Conservation (phyloP, 35 echinoderm and acorn worm species). For the Diadema setosum region DNA sequence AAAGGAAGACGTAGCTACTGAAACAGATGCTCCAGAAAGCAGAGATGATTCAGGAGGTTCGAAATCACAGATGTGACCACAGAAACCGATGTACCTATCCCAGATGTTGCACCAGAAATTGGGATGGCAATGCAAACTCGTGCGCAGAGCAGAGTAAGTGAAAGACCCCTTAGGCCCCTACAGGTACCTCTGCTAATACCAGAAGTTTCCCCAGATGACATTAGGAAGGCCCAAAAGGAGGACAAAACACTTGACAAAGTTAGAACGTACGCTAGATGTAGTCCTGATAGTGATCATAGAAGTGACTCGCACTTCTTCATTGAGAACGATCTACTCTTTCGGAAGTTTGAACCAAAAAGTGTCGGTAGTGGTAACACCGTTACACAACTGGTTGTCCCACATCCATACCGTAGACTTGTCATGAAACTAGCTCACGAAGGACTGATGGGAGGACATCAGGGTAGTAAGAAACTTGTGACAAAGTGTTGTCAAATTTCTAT, state of each 20-base stretch:
- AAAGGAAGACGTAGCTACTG: no score
- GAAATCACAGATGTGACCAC: background rate
- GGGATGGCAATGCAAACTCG: background rate
- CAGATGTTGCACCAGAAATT: background rate
- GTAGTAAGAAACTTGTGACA: conserved; percentile 23
- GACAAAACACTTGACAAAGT: conserved; percentile 6
- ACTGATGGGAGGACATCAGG: conserved; percentile 36
- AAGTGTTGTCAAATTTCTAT: conserved; percentile 34
- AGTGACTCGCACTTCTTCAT: background rate
- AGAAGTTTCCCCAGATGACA: background rate
- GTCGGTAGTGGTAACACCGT: background rate
- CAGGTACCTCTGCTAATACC: background rate
- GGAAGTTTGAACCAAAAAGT: background rate
- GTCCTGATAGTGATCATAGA: background rate
- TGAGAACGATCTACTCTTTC: conserved; percentile 38
- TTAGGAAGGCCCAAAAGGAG: conserved; percentile 1
- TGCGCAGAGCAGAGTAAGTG: background rate
- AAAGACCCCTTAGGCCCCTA: background rate
- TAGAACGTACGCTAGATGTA: background rate
- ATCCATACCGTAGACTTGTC: background rate
- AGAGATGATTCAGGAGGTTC: no score
- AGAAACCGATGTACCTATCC: background rate
- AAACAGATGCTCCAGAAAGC: no score
- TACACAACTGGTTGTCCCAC: conserved; percentile 32
- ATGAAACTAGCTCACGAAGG: conserved; percentile 26